These are phyloP conservation scores for Chrysocyon brachyurus DNA, from an alignment of 2,797 vertebrate genomes.

Conservation along the genomic window DNA sequence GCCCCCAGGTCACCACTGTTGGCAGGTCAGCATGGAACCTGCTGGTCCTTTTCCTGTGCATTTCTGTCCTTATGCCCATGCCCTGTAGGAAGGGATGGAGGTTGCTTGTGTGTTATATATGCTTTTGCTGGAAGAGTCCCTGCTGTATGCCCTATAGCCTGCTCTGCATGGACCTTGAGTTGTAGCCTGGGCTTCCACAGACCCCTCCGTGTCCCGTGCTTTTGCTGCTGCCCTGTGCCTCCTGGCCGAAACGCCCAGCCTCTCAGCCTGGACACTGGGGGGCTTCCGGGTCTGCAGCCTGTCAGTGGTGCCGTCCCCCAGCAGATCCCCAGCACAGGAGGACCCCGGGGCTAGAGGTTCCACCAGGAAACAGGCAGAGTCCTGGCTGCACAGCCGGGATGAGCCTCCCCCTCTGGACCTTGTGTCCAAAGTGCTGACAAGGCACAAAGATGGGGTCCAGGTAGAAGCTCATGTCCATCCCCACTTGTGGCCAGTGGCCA, in stretches of 20 bases:
- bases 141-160: no score
- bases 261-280: not conserved
- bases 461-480: not conserved
- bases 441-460: accelerated
- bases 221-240: not conserved
- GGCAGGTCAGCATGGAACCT: not conserved
- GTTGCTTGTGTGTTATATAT: accelerated
- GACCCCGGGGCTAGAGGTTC: not conserved
- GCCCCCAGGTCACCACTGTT: not conserved
- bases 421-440: not conserved
- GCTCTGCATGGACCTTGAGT: not conserved
- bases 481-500: not conserved
- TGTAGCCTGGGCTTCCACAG: not conserved
- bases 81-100: accelerated
- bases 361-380: not conserved
- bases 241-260: not conserved
- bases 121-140: not conserved
- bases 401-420: not conserved
- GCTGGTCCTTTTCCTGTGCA: not conserved
- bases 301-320: not conserved
- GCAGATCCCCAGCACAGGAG: not conserved
- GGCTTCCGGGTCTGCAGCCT: not conserved
- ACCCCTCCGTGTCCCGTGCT: not conserved
- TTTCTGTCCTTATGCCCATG: not conserved
- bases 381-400: no score